These are phyloP conservation scores for Anoura caudifer DNA, from an alignment of 2,113 vertebrate species.

Conservation along the genomic window DNA sequence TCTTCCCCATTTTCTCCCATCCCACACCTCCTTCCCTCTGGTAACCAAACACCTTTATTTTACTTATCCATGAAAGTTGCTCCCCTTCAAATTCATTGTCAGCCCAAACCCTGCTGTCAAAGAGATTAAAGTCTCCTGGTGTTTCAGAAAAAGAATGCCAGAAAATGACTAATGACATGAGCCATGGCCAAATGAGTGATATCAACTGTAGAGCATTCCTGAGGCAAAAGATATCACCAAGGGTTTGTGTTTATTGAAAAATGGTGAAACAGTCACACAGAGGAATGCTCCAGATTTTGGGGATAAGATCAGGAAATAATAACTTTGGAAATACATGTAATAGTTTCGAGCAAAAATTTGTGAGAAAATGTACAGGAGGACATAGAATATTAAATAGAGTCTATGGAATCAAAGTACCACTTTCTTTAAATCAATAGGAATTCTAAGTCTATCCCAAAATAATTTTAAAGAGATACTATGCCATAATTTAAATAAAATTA, in stretches of 20 bases:
- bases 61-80: background rate
- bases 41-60: background rate
- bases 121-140: background rate
- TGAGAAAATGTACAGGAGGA: background rate
- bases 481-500: background rate
- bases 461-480: background rate
- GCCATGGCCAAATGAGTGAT: background rate
- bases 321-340: background rate
- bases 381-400: background rate
- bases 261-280: background rate
- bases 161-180: conserved; percentile 11
- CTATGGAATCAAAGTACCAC: background rate
- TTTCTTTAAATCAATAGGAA: background rate
- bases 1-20: background rate
- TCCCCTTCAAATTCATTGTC: conserved; percentile 9
- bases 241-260: background rate
- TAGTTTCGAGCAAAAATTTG: background rate
- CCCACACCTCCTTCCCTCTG: too few relatives aligned
- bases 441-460: background rate
- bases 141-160: conserved; percentile 28
- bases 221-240: background rate
- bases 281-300: background rate
- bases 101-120: background rate
- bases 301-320: background rate
- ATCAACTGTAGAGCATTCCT: background rate